phyloP scores from a whole-genome alignment of 2,113 vertebrate genomes.

The Turnix velox region DNA sequence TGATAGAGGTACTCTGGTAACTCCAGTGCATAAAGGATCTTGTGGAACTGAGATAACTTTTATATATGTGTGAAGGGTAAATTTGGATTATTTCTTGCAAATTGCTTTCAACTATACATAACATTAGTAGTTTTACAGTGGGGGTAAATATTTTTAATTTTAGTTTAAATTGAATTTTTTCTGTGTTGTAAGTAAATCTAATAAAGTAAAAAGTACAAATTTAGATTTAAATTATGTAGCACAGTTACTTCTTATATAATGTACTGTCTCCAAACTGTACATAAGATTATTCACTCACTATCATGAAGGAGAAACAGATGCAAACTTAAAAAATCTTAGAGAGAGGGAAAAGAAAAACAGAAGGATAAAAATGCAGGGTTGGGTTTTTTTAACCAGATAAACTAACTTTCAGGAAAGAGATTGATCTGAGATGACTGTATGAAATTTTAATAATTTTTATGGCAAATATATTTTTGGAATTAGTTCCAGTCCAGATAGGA shows the following conservation, averaged over 20 bases:
- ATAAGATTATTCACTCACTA: background rate
- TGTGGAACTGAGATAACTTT: background rate
- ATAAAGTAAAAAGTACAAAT: background rate
- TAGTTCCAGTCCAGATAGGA: background rate
- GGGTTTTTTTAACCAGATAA: background rate
- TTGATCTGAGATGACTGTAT: background rate
- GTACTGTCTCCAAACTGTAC: background rate
- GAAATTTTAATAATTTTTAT: background rate
- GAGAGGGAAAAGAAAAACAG: background rate
- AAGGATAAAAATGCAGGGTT: fast-evolving
- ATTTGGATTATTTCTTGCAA: background rate
- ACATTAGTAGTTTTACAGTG: background rate
- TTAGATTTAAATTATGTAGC: too few relatives aligned
- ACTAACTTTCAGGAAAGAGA: background rate
- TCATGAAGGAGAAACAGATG: background rate
- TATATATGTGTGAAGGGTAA: background rate
- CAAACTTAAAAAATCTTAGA: background rate
- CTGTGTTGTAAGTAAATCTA: background rate
- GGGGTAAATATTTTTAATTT: background rate
- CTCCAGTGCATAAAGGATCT: background rate
- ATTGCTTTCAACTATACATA: background rate
- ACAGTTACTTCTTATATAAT: background rate
- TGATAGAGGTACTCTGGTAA: background rate
- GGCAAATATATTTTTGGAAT: background rate
- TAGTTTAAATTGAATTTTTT: background rate